These are phyloP conservation scores for Drosophila arizonae DNA, from an alignment of 1,140 invertebrate species.

Conservation along the genomic window DNA sequence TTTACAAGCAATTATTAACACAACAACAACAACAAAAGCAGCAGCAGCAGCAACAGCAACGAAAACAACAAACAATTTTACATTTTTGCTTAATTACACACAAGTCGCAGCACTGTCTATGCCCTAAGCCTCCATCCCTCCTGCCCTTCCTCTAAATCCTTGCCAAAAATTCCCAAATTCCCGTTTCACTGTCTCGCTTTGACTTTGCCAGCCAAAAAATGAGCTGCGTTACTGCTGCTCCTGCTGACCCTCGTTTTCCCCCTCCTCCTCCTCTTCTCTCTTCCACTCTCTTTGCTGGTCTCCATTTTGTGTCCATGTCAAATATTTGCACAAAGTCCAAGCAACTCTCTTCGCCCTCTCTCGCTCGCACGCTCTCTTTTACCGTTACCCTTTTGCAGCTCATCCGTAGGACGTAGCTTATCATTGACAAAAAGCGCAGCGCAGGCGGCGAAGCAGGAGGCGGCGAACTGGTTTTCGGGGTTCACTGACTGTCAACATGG, in stretches of 20 bases:
- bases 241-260: not conserved
- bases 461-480: constrained; percentile 47
- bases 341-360: constrained; percentile 1
- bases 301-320: constrained; percentile 64
- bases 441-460: not conserved
- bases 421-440: constrained; percentile 65
- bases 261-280: not conserved
- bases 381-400: constrained; percentile 43
- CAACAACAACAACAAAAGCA: constrained; percentile 34
- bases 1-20: constrained; percentile 76
- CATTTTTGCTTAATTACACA: constrained; percentile 78
- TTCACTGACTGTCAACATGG: constrained; percentile 74
- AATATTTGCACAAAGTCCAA: constrained; percentile 74
- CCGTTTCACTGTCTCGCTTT: constrained; percentile 27
- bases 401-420: constrained; percentile 42
- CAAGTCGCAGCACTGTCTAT: constrained; percentile 25
- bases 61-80: constrained; percentile 62
- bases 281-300: constrained; percentile 8
- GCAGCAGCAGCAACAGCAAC: constrained; percentile 18
- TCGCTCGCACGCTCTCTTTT: not conserved
- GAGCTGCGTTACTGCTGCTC: constrained; percentile 50
- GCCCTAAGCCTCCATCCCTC: not conserved
- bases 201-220: constrained; percentile 64
- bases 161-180: constrained; percentile 17
- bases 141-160: not conserved